Evolutionary conservation across 30 jellyfish, hydroid and myxozoan species (phyloP).

Genomic region (Hydractinia echinata): DNA sequence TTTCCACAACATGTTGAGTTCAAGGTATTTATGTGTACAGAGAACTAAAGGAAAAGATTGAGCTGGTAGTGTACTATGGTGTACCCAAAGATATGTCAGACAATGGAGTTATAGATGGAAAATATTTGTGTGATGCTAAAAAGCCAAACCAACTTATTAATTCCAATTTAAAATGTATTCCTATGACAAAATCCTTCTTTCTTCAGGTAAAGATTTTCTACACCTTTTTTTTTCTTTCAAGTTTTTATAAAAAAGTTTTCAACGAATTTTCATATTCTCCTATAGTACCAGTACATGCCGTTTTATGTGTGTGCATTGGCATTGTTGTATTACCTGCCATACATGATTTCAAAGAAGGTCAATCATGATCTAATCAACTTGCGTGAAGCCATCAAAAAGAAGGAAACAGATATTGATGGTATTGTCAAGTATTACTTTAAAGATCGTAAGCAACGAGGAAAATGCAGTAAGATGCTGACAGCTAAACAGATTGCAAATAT

Average conservation of each 20-base stretch:
- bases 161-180: too few relatives aligned
- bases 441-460: constrained; percentile 9
- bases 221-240: background rate
- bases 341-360: constrained; percentile 16
- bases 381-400: background rate
- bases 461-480: background rate
- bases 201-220: background rate
- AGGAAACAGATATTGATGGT: background rate
- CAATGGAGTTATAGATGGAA: constrained; percentile 1
- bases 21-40: constrained; percentile 6
- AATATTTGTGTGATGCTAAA: background rate
- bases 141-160: background rate
- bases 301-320: constrained; percentile 18
- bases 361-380: constrained; percentile 16
- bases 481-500: constrained; percentile 1
- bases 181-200: too few relatives aligned
- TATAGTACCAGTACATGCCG: constrained; percentile 28
- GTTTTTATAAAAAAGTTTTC: background rate
- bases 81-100: background rate
- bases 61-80: background rate
- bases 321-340: constrained; percentile 2
- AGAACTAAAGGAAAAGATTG: background rate
- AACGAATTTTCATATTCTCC: background rate
- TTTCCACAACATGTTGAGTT: constrained; percentile 8
- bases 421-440: constrained; percentile 33